Percentiles rank a stretch among this genome's conserved stretches.
Evolutionary conservation across 2,113 vertebrate genomes (phyloP).

Genomic region (Protobothrops flavoviridis): DNA sequence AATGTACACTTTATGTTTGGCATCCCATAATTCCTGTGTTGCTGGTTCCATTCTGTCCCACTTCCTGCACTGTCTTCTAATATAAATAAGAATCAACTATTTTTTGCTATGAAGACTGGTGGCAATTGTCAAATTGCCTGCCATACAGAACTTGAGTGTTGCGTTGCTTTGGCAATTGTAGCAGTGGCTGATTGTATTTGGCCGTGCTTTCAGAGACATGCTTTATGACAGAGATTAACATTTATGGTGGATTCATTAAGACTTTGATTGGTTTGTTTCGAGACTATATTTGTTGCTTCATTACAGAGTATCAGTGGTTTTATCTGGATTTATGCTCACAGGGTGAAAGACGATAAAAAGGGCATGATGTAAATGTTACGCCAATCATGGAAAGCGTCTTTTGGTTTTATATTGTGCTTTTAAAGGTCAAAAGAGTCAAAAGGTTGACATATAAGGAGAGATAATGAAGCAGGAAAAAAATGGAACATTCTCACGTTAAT

Average conservation of each 20-base stretch:
- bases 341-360: background rate
- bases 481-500: background rate
- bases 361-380: slow-evolving; percentile 1
- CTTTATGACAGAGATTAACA: slow-evolving; percentile 20
- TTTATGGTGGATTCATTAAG: background rate
- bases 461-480: background rate
- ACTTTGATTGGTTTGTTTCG: slow-evolving; percentile 10
- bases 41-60: background rate
- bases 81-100: background rate
- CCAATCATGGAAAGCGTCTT: background rate
- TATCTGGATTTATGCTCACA: background rate
- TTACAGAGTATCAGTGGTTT: background rate
- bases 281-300: background rate
- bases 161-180: background rate
- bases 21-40: background rate
- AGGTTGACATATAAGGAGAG: background rate
- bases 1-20: background rate
- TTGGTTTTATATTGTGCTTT: background rate
- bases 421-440: background rate
- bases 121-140: background rate
- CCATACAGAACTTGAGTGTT: background rate
- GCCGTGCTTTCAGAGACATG: slow-evolving; percentile 13
- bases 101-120: background rate
- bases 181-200: background rate
- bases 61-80: background rate